Evolutionary conservation across 1,140 invertebrate genomes (phyloP), one percentile per base, ranked within the genome.

Genomic region (Aphis craccivora): DNA sequence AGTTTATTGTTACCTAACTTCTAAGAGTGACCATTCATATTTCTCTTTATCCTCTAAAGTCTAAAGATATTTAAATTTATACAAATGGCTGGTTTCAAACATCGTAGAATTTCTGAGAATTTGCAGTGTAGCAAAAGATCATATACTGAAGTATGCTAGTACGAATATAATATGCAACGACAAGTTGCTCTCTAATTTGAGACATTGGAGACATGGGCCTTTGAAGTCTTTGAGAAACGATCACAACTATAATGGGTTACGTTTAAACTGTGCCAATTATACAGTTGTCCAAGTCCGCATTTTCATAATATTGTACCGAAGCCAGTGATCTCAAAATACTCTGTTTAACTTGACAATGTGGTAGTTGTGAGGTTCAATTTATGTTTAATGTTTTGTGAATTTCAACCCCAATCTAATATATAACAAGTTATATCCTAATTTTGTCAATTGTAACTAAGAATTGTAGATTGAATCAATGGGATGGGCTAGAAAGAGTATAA

Each of bases 201-300:
- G 8, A 81, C 90, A 30, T 25, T 83, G 45, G 67, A 67, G 6
- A 81, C 91, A 30, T 25, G 67, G 23, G 76, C 45, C 91, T 92
- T 92, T 92, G 91, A 92, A 48, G 91, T 92, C 22, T 83, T 92
- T 25, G 40, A 76, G 60, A 37, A 92, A 91, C 8, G 30, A 92
- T 22, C 30, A 76, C 76, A 45, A 4, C 14, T 9, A 30, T n/a
- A 91, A 48, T 18, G 53, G 37, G 2, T 45, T n/a, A 7, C 43
- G 76, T 81, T 83, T 18, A 37, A 76, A 83, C 23, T 23, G 45
- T 11, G 25, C 14, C 40, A 92, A 81, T 92, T 48, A 92, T 37
- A 92, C 76, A 76, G 91, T 83, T 76, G 90, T 48, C 67, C 67
- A 67, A 76, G 40, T 91, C 67, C 20, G 18, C 37, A 40, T 81